phyloP scores from a whole-genome alignment of 2,797 vertebrate species.

The Fringilla coelebs region DNA sequence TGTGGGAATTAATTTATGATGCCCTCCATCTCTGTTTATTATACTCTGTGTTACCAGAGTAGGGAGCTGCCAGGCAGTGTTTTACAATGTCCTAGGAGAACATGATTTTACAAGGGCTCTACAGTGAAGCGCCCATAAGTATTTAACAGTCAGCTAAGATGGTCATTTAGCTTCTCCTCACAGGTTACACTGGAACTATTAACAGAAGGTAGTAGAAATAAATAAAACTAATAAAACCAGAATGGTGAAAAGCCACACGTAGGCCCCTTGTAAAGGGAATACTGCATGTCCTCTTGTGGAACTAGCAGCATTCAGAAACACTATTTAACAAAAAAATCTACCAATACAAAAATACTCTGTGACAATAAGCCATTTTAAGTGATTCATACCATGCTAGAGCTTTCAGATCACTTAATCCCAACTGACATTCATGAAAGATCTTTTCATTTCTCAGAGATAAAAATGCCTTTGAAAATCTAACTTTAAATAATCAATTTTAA shows the following conservation, averaged over 20 bases:
- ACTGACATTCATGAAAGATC: neutral
- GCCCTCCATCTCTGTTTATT: neutral
- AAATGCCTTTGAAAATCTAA: neutral
- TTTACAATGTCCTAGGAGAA: neutral
- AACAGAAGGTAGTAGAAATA: conserved; percentile 40
- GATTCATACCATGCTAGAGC: neutral
- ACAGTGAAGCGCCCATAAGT: neutral
- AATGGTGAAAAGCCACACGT: neutral
- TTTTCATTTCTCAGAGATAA: neutral
- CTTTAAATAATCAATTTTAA: neutral
- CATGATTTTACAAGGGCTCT: neutral
- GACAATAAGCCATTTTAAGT: neutral
- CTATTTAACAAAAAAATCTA: neutral
- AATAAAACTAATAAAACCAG: conserved; percentile 34
- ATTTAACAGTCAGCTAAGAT: conserved; percentile 15
- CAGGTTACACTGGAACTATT: neutral
- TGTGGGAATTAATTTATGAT: neutral
- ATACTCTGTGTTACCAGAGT: neutral
- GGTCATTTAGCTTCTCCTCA: neutral
- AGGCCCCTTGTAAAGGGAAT: neutral
- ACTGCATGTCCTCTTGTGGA: neutral
- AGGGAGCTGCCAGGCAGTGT: neutral
- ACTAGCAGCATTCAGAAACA: neutral
- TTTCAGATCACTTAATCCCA: neutral
- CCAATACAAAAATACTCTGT: neutral